A percentile compares a stretch with the other conserved stretches of the same genome.
Evolutionary conservation across 2,113 vertebrate genomes (phyloP).

Genomic region (Eretmochelys imbricata): DNA sequence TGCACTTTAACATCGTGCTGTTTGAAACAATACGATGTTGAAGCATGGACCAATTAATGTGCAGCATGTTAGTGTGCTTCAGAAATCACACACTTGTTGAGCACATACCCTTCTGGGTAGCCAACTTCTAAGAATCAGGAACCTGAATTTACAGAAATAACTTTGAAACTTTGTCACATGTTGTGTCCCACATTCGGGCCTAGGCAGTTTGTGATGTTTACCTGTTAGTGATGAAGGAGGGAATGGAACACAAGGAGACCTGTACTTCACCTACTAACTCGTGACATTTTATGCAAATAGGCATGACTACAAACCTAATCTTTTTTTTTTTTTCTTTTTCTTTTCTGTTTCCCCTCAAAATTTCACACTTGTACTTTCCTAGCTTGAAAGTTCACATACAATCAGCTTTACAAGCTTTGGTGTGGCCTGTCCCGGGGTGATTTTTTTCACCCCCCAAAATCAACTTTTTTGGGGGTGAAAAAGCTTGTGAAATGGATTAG

Average conservation of each 20-base stretch:
- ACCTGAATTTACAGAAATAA: not conserved
- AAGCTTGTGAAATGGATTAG: not conserved
- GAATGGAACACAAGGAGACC: not conserved
- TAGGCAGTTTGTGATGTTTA: not conserved
- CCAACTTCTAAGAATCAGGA: not conserved
- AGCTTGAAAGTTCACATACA: not conserved
- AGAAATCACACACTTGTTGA: not conserved
- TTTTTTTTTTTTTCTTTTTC: too few relatives aligned
- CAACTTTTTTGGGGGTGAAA: not conserved
- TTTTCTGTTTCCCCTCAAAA: not conserved
- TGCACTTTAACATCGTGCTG: not conserved
- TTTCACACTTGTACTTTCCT: not conserved
- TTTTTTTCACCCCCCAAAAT: accelerated
- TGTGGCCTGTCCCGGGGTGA: not conserved
- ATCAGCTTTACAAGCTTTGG: not conserved
- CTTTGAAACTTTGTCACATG: not conserved
- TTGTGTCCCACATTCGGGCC: not conserved
- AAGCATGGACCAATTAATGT: not conserved
- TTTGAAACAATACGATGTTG: not conserved
- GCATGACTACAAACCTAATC: not conserved
- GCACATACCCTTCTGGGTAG: not conserved
- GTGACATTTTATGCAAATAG: not conserved
- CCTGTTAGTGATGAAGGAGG: not conserved
- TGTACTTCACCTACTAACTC: conserved; percentile 5
- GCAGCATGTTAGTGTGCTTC: not conserved